Evolutionary conservation across 2,888 invertebrate species (phyloP).

Genomic region (Trichogramma evanescens): DNA sequence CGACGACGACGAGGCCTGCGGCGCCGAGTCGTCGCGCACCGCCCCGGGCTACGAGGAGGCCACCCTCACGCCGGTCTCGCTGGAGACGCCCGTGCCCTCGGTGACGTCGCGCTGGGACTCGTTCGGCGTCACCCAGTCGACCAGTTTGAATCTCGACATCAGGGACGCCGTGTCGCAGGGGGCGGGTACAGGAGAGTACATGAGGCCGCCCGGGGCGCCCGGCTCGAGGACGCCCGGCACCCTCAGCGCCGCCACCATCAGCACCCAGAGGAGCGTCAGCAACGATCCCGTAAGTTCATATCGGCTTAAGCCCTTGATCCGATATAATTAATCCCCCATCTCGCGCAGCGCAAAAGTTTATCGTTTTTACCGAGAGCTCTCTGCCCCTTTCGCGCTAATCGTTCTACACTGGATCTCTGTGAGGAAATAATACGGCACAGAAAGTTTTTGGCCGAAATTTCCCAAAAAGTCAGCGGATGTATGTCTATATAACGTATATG

Average conservation of each 20-base stretch:
- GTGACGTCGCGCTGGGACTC: slow-evolving; percentile 81
- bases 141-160: slow-evolving; percentile 26
- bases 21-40: slow-evolving; percentile 56
- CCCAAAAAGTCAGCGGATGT: no score
- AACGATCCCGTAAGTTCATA: slow-evolving; percentile 29
- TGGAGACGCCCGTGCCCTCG: slow-evolving; percentile 81
- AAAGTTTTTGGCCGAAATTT: no score
- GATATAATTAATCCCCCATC: no score
- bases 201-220: slow-evolving; percentile 26
- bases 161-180: slow-evolving; percentile 41
- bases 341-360: no score
- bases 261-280: slow-evolving; percentile 41
- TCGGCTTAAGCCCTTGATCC: no score
- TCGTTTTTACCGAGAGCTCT: no score
- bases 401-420: no score
- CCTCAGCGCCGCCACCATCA: slow-evolving; percentile 17
- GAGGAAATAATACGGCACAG: no score
- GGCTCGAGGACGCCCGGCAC: slow-evolving; percentile 32
- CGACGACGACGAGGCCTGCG: slow-evolving; percentile 61
- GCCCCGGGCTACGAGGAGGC: slow-evolving; percentile 59
- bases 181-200: no score
- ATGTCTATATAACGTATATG: no score
- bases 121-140: slow-evolving; percentile 64
- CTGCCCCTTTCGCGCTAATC: no score
- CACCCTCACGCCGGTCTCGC: slow-evolving; percentile 64